Evolutionary conservation across 2,888 invertebrate species (phyloP).

Genomic region (Auanema freiburgensis): DNA sequence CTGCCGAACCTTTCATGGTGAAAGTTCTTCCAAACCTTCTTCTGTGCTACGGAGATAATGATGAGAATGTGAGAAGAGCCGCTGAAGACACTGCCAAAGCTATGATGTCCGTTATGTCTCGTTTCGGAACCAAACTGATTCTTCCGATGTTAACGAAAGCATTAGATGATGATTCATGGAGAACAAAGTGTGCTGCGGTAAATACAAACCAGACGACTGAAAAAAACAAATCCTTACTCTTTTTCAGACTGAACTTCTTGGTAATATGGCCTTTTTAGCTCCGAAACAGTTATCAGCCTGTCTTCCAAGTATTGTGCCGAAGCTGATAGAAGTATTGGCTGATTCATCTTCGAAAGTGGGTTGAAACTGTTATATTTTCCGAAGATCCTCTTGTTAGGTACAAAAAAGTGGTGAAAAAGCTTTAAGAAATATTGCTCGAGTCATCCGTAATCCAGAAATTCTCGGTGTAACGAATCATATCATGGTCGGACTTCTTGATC

Average conservation of each 20-base stretch:
- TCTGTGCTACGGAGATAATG: conserved; percentile 91
- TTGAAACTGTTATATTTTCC: conserved; percentile 70
- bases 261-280: conserved; percentile 98
- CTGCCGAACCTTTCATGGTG: conserved; percentile 98
- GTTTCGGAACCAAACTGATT: conserved; percentile 95
- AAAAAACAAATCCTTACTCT: neutral
- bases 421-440: conserved; percentile 90
- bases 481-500: conserved; percentile 66
- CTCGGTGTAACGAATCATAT: conserved; percentile 65
- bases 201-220: conserved; percentile 33
- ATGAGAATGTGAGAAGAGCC: conserved; percentile 85
- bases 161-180: conserved; percentile 95
- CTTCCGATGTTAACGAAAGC: conserved; percentile 88
- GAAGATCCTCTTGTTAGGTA: conserved; percentile 68
- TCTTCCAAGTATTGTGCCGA: conserved; percentile 95
- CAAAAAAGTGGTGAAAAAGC: conserved; percentile 77
- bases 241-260: conserved; percentile 37
- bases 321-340: conserved; percentile 90
- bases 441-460: conserved; percentile 97
- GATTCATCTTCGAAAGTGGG: conserved; percentile 82
- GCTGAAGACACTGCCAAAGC: conserved; percentile 76
- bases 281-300: conserved; percentile 97
- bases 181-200: conserved; percentile 79
- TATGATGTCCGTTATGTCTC: conserved; percentile 86
- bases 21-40: conserved; percentile 86